These are phyloP conservation scores for Ardeotis arabs DNA, from an alignment of 2,113 vertebrate genomes.

Conservation along the genomic window DNA sequence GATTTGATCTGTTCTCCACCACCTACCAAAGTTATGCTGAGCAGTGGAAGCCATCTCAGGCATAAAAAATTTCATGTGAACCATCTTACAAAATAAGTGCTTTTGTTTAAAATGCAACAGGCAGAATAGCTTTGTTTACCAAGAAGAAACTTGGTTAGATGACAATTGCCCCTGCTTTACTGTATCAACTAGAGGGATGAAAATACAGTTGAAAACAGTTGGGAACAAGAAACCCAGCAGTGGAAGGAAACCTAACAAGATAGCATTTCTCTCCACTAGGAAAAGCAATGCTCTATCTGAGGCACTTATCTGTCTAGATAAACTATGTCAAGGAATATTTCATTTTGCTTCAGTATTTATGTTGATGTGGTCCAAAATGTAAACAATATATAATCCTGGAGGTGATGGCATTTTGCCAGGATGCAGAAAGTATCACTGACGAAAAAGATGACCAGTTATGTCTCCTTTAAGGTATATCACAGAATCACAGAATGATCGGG, in stretches of 20 bases:
- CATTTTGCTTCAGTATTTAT: background rate
- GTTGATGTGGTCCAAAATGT: background rate
- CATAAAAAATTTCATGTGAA: background rate
- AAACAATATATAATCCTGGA: background rate
- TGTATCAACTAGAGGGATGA: background rate
- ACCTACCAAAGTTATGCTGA: background rate
- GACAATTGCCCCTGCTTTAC: background rate
- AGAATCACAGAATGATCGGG: background rate
- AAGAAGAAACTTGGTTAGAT: background rate
- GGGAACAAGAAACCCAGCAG: background rate
- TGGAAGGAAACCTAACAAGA: background rate
- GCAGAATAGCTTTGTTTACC: background rate
- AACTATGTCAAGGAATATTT: background rate
- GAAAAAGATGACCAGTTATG: background rate
- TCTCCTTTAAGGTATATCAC: background rate
- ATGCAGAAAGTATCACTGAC: background rate
- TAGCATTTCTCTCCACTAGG: background rate
- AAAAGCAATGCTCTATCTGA: background rate
- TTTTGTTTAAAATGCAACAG: background rate
- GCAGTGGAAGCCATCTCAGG: background rate
- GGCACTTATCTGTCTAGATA: background rate
- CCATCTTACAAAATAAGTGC: background rate
- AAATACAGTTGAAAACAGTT: background rate
- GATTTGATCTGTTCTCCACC: fast-evolving
- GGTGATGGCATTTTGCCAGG: background rate